Evolutionary conservation across 2,888 invertebrate genomes (phyloP).

Genomic region (Agelastica alni): DNA sequence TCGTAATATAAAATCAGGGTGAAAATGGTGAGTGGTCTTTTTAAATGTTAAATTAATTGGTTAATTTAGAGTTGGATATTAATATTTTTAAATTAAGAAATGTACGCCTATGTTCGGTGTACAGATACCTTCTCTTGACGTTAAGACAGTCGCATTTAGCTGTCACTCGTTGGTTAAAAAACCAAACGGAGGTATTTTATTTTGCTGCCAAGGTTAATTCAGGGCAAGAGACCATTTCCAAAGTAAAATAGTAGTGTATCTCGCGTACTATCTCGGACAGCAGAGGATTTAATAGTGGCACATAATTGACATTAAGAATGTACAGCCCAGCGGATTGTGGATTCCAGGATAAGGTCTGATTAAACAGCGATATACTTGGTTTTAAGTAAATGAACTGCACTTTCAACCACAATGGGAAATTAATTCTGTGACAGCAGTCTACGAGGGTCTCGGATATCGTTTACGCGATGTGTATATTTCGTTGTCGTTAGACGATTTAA

Average conservation of each 20-base stretch:
- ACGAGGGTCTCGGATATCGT: neutral
- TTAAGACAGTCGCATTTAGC: conserved; percentile 56
- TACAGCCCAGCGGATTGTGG: conserved; percentile 34
- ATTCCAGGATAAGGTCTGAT: conserved; percentile 33
- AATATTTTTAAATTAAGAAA: too few relatives aligned
- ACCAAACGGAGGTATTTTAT: conserved; percentile 52
- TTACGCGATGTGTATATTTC: too few relatives aligned
- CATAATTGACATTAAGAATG: conserved; percentile 46
- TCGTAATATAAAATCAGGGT: too few relatives aligned
- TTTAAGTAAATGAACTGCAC: conserved; percentile 24
- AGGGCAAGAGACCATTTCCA: conserved; percentile 50
- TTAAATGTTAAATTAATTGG: too few relatives aligned
- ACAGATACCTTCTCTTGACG: conserved; percentile 53
- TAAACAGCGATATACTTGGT: conserved; percentile 37
- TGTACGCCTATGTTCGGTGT: conserved; percentile 40
- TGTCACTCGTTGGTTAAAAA: conserved; percentile 50
- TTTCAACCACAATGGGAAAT: conserved; percentile 22
- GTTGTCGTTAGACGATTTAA: too few relatives aligned
- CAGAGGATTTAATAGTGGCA: conserved; percentile 53
- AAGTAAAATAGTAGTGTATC: conserved; percentile 56
- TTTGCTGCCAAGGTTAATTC: conserved; percentile 58
- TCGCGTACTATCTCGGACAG: conserved; percentile 50
- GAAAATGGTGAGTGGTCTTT: too few relatives aligned
- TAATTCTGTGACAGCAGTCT: conserved; percentile 18
- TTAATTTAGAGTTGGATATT: too few relatives aligned